phyloP scores from a whole-genome alignment of 2,888 invertebrate genomes.

The Chymomyza amoena region DNA sequence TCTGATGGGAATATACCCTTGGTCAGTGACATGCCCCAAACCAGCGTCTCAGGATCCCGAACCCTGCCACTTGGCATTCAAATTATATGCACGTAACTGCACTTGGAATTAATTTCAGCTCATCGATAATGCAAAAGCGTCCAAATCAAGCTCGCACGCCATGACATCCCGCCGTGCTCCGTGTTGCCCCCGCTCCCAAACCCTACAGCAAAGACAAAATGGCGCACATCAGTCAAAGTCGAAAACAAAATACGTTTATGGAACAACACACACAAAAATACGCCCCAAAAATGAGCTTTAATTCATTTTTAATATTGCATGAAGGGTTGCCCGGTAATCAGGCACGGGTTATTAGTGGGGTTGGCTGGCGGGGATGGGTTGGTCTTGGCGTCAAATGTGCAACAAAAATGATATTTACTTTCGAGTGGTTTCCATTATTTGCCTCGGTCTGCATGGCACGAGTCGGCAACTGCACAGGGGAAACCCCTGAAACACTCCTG shows the following conservation, averaged over 20 bases:
- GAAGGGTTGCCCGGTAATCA: slow-evolving; percentile 26
- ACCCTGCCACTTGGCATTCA: neutral
- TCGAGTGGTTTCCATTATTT: slow-evolving; percentile 47
- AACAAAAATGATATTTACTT: slow-evolving; percentile 48
- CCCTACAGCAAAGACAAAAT: slow-evolving; percentile 44
- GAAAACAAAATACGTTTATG: slow-evolving; percentile 8
- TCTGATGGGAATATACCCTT: too few species aligned
- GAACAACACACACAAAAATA: slow-evolving; percentile 5
- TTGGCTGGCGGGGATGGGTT: neutral
- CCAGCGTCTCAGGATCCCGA: too few species aligned
- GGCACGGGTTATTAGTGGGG: too few species aligned
- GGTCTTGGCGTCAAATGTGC: neutral
- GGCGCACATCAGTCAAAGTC: slow-evolving; percentile 55
- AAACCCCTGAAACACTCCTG: slow-evolving; percentile 11
- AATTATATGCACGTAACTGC: slow-evolving; percentile 66
- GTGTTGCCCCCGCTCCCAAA: neutral
- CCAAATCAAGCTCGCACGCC: neutral
- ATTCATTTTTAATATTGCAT: slow-evolving; percentile 58
- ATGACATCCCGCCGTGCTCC: neutral
- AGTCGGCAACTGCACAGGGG: neutral
- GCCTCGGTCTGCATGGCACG: slow-evolving; percentile 3
- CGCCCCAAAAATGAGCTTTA: slow-evolving; percentile 2
- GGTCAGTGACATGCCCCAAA: neutral
- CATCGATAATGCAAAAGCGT: slow-evolving; percentile 65
- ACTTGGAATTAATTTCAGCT: slow-evolving; percentile 66